phyloP scores from a whole-genome alignment of 2,113 vertebrate species.

The Carassius carassius region DNA sequence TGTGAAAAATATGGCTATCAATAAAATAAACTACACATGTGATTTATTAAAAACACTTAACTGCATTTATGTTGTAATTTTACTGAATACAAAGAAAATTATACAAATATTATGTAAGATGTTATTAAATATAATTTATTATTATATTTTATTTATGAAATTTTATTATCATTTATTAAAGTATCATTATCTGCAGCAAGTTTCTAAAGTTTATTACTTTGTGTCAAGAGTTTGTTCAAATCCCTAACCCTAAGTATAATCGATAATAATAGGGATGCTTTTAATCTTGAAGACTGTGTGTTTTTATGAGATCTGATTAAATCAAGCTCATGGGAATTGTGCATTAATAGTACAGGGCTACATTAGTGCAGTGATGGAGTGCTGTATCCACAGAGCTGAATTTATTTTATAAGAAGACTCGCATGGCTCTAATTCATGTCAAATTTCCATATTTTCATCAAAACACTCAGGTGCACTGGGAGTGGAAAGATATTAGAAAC shows the following conservation, averaged over 20 bases:
- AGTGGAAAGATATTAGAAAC: slow-evolving; percentile 16
- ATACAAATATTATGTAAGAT: neutral
- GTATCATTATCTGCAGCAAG: neutral
- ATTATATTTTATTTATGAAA: neutral
- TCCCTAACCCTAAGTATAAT: neutral
- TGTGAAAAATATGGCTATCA: too few species aligned
- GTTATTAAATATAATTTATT: neutral
- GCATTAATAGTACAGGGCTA: slow-evolving; percentile 13
- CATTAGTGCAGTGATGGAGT: slow-evolving; percentile 12
- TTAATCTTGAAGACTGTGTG: neutral
- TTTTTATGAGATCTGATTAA: neutral
- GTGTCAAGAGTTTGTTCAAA: slow-evolving; percentile 15
- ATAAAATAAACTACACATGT: too few species aligned
- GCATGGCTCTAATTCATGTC: slow-evolving; percentile 4
- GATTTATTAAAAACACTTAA: too few species aligned
- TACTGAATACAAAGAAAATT: neutral
- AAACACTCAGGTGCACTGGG: slow-evolving; percentile 4
- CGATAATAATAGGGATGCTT: neutral
- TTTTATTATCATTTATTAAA: neutral
- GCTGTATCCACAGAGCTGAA: neutral
- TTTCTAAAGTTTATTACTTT: neutral
- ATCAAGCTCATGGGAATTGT: neutral
- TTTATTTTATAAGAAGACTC: neutral
- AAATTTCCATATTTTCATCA: slow-evolving; percentile 34
- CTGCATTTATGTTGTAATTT: neutral